phyloP scores from a whole-genome alignment of 2,888 invertebrate species.

The Drosophila diplacantha region DNA sequence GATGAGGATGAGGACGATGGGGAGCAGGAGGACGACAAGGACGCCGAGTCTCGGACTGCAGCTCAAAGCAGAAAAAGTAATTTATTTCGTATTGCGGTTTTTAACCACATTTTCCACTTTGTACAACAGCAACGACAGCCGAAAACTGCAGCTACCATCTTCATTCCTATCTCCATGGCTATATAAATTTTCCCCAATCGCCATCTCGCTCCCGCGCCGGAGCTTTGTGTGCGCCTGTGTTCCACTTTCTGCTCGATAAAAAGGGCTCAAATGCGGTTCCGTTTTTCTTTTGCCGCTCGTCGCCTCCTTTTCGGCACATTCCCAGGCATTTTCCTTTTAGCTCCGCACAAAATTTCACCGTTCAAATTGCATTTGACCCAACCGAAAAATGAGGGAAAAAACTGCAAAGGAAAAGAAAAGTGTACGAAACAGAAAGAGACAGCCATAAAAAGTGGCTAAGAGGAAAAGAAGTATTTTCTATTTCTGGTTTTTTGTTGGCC shows the following conservation, averaged over 20 bases:
- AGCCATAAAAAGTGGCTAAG: slow-evolving; percentile 41
- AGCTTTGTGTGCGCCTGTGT: slow-evolving; percentile 34
- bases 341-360: slow-evolving; percentile 41
- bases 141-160: slow-evolving; percentile 47
- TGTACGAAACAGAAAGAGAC: neutral
- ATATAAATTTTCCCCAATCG: slow-evolving; percentile 61
- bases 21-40: slow-evolving; percentile 3
- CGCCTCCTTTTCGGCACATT: slow-evolving; percentile 63
- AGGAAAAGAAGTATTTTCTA: slow-evolving; percentile 54
- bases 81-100: slow-evolving; percentile 72
- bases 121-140: slow-evolving; percentile 69
- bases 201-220: slow-evolving; percentile 17
- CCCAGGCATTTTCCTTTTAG: slow-evolving; percentile 51
- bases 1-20: slow-evolving; percentile 6
- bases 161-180: slow-evolving; percentile 42
- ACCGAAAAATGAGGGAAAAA: slow-evolving; percentile 5
- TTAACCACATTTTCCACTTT: slow-evolving; percentile 72
- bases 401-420: slow-evolving; percentile 2
- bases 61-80: slow-evolving; percentile 71
- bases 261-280: slow-evolving; percentile 70
- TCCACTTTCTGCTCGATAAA: slow-evolving; percentile 61
- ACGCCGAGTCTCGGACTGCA: slow-evolving; percentile 52
- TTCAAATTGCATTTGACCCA: slow-evolving; percentile 43
- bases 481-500: slow-evolving; percentile 39
- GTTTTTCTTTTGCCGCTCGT: slow-evolving; percentile 55